These are phyloP conservation scores for Keiferia lycopersicella DNA, from an alignment of 2,888 invertebrate genomes.

Conservation along the genomic window DNA sequence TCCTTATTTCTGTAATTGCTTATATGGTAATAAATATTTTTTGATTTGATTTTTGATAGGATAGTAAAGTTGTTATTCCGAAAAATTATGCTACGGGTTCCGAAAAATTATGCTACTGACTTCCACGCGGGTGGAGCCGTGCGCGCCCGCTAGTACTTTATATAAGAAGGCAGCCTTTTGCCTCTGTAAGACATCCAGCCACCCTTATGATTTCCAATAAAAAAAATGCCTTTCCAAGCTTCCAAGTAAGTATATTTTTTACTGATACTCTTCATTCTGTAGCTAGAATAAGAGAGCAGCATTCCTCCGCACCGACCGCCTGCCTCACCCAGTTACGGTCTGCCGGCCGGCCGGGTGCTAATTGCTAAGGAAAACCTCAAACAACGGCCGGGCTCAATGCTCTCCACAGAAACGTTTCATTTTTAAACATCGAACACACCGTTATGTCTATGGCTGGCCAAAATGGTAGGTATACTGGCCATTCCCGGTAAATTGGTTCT, in stretches of 20 bases:
- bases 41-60: no score
- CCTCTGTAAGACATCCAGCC: no score
- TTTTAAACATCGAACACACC: slow-evolving; percentile 74
- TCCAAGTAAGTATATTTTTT: background rate
- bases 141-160: no score
- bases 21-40: no score
- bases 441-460: slow-evolving; percentile 63
- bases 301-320: slow-evolving; percentile 66
- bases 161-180: no score
- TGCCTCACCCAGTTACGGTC: slow-evolving; percentile 80
- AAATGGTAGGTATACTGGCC: background rate
- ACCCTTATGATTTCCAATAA: no score
- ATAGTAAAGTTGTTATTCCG: no score
- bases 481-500: background rate
- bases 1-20: no score
- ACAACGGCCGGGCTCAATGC: slow-evolving; percentile 80
- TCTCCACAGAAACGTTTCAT: slow-evolving; percentile 80
- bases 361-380: slow-evolving; percentile 81
- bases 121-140: no score
- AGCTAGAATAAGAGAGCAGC: slow-evolving; percentile 50
- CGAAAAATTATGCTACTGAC: no score
- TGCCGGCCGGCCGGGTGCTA: slow-evolving; percentile 75
- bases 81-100: no score
- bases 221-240: no score
- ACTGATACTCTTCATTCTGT: background rate